These are phyloP conservation scores for Rhagophthalmus giganteus DNA, from an alignment of 2,888 invertebrate genomes.

Conservation along the genomic window DNA sequence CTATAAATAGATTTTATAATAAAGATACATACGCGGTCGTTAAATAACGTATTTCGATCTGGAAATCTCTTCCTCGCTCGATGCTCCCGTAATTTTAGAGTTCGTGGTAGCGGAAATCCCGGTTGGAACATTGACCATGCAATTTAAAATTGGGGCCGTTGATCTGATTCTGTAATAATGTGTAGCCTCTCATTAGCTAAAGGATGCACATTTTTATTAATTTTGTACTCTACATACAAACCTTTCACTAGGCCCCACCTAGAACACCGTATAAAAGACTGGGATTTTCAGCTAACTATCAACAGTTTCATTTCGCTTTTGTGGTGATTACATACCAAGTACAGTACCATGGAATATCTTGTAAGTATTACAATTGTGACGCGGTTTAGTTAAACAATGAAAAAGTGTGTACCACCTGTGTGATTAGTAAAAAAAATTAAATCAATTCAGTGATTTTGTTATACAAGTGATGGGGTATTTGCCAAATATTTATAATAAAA, in stretches of 20 bases:
- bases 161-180: conserved; percentile 9
- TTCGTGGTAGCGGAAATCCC: conserved; percentile 1
- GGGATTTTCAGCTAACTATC: conserved; percentile 22
- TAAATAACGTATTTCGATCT: too few relatives aligned
- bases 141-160: conserved; percentile 11
- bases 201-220: conserved; percentile 24
- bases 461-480: too few relatives aligned
- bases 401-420: too few relatives aligned
- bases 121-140: conserved; percentile 1
- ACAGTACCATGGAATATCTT: conserved; percentile 36
- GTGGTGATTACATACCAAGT: conserved; percentile 25
- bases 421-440: too few relatives aligned
- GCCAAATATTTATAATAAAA: too few relatives aligned
- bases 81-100: background rate
- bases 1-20: too few relatives aligned
- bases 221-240: conserved; percentile 19
- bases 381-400: background rate
- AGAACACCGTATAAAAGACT: conserved; percentile 38
- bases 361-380: conserved; percentile 34
- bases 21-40: too few relatives aligned
- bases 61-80: too few relatives aligned
- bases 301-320: conserved; percentile 38
- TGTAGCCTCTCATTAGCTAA: conserved; percentile 11
- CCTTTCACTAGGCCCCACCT: conserved; percentile 39
- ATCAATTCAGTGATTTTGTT: too few relatives aligned